Evolutionary conservation across 2,797 vertebrate species (phyloP).

Genomic region (Dryobates pubescens): DNA sequence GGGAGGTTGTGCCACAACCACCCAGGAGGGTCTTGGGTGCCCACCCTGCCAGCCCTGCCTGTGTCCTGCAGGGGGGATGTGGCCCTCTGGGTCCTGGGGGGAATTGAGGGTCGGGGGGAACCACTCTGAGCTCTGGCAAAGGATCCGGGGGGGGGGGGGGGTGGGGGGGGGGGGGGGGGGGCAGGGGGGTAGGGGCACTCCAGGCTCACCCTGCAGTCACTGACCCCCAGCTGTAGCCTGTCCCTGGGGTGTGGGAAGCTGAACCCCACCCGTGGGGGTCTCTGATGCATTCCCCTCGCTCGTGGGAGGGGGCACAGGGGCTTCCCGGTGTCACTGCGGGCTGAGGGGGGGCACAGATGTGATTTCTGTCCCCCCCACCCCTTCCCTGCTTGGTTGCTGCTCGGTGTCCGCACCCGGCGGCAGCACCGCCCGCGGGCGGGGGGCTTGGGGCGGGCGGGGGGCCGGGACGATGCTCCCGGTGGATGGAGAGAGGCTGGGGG

Average conservation of each 20-base stretch:
- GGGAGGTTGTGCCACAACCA: not conserved
- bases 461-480: not conserved
- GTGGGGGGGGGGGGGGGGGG: not conserved
- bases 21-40: no score
- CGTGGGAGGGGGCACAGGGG: no score
- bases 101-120: not conserved
- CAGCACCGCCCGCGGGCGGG: not conserved
- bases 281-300: fast-evolving
- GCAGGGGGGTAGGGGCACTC: no score
- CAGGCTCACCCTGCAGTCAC: fast-evolving
- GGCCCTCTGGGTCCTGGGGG: fast-evolving
- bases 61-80: not conserved
- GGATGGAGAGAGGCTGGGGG: not conserved
- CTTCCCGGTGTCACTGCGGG: not conserved
- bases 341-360: no score
- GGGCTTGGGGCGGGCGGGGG: not conserved
- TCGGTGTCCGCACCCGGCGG: not conserved
- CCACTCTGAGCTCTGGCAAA: no score
- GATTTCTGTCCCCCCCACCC: not conserved
- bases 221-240: not conserved
- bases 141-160: not conserved
- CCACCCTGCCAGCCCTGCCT: fast-evolving
- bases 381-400: not conserved
- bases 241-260: not conserved
- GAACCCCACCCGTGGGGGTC: no score